phyloP scores from a whole-genome alignment of 2,797 vertebrate genomes.

The Epinephelus coioides region DNA sequence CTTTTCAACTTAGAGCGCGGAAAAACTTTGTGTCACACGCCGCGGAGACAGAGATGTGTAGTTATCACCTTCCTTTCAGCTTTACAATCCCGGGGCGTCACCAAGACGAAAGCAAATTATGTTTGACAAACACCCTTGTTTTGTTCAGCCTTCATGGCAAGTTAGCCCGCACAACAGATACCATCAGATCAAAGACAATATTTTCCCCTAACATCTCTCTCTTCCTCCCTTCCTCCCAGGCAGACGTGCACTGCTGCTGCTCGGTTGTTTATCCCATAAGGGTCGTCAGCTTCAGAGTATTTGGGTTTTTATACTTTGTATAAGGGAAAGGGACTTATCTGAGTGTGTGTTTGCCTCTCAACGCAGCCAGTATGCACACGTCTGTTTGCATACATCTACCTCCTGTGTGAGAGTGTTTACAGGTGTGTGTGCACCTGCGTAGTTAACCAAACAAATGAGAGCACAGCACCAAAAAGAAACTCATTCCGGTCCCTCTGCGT shows the following conservation, averaged over 20 bases:
- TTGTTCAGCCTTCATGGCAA: constrained; percentile 77
- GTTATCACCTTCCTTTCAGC: constrained; percentile 51
- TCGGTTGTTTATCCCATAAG: constrained; percentile 81
- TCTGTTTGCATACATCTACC: not conserved
- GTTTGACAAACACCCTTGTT: constrained; percentile 80
- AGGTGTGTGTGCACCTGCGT: not conserved
- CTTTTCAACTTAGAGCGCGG: constrained; percentile 21
- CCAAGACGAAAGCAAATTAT: constrained; percentile 79
- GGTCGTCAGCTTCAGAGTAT: constrained; percentile 69
- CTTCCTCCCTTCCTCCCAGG: constrained; percentile 52
- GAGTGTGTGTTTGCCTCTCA: not conserved
- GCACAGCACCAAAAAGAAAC: not conserved
- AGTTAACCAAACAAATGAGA: constrained; percentile 13
- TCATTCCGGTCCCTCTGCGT: not conserved
- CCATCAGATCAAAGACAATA: constrained; percentile 80
- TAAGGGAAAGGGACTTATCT: constrained; percentile 26
- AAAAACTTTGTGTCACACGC: constrained; percentile 25
- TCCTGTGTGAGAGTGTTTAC: constrained; percentile 1
- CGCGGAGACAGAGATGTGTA: constrained; percentile 8
- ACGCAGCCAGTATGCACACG: not conserved
- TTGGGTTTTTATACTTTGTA: constrained; percentile 17
- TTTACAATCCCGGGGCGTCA: constrained; percentile 53
- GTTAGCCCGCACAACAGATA: constrained; percentile 71
- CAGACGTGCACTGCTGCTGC: constrained; percentile 57
- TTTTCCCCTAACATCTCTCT: constrained; percentile 50